phyloP scores from a whole-genome alignment of 2,797 vertebrate genomes.

The Pipistrellus kuhlii region DNA sequence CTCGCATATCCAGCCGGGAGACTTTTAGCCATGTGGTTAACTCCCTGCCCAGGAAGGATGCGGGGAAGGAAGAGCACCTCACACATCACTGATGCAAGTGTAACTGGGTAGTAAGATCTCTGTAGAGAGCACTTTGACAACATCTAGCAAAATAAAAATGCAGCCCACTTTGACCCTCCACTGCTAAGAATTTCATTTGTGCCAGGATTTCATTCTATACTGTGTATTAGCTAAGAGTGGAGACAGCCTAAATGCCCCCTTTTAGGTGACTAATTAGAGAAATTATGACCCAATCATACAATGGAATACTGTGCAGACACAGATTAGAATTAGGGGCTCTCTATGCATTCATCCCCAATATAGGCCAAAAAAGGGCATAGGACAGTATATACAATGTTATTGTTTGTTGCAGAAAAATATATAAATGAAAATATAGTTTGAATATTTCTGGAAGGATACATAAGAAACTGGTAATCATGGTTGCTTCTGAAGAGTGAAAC shows the following conservation, averaged over 20 bases:
- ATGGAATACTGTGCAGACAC: not conserved
- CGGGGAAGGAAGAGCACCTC: not conserved
- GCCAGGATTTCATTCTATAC: not conserved
- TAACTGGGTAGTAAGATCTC: not conserved
- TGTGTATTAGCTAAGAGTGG: not conserved
- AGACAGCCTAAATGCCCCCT: not conserved
- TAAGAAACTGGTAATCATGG: constrained; percentile 28
- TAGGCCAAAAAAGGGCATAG: not conserved
- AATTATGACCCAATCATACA: not conserved
- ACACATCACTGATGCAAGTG: not conserved
- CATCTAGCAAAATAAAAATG: not conserved
- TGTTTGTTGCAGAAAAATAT: constrained; percentile 14
- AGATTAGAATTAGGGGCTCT: not conserved
- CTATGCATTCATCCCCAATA: not conserved
- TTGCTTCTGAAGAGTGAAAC: constrained; percentile 27
- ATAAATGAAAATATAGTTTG: constrained; percentile 6
- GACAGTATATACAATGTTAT: not conserved
- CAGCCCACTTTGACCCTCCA: not conserved
- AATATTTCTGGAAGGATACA: constrained; percentile 2
- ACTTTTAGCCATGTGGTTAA: not conserved
- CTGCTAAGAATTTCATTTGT: not conserved
- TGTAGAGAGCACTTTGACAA: not conserved
- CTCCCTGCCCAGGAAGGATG: too few relatives aligned
- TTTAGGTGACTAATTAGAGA: not conserved
- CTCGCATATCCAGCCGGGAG: not conserved